Percentiles rank a stretch among this genome's conserved stretches.
Evolutionary conservation across 2,888 invertebrate genomes (phyloP).

Genomic region (Caenorhabditis afra): DNA sequence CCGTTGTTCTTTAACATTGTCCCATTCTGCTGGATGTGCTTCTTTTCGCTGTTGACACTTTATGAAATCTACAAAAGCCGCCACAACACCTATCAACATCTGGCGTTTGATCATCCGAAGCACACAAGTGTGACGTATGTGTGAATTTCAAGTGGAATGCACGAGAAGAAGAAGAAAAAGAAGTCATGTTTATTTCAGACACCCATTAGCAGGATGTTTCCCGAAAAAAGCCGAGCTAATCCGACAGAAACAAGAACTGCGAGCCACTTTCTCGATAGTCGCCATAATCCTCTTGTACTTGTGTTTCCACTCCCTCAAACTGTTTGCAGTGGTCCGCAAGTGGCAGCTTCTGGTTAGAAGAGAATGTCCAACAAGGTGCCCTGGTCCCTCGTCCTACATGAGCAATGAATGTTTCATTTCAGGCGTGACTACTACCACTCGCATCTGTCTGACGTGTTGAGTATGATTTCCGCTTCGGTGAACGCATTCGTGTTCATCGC

Average conservation of each 20-base stretch:
- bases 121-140: constrained; percentile 62
- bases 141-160: neutral
- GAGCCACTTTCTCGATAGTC: constrained; percentile 76
- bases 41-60: constrained; percentile 77
- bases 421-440: constrained; percentile 79
- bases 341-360: constrained; percentile 77
- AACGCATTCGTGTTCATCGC: constrained; percentile 80
- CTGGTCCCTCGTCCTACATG: constrained; percentile 1
- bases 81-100: constrained; percentile 68
- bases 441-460: constrained; percentile 75
- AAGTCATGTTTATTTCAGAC: constrained; percentile 43
- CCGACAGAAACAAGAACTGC: constrained; percentile 76
- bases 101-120: constrained; percentile 61
- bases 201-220: constrained; percentile 69
- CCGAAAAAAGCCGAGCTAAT: constrained; percentile 72
- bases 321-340: constrained; percentile 76
- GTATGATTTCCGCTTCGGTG: constrained; percentile 78
- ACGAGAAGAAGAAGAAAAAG: too few species aligned
- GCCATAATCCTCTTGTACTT: constrained; percentile 79
- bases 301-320: constrained; percentile 76
- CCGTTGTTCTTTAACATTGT: constrained; percentile 77
- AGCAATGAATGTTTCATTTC: constrained; percentile 40
- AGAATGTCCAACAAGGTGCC: constrained; percentile 77
- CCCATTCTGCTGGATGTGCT: constrained; percentile 77
- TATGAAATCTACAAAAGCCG: constrained; percentile 77